Percentiles rank a stretch among this genome's conserved stretches.
Conservation (phyloP, 1,140 invertebrate species). For the Drosophila bipectinata region DNA sequence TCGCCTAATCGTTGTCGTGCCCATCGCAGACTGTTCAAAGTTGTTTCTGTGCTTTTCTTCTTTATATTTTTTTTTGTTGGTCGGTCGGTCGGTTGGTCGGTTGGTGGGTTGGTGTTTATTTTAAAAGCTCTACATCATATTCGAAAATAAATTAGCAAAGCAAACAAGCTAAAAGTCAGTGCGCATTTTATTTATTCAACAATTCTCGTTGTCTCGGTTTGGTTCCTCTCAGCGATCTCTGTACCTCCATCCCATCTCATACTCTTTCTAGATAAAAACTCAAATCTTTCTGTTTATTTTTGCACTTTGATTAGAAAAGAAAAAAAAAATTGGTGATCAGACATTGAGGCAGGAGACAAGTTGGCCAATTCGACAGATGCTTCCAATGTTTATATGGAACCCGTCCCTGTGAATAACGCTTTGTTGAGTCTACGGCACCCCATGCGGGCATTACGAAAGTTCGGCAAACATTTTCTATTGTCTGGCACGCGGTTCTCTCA, state of each 20-base stretch:
- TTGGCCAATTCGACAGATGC: slow-evolving; percentile 53
- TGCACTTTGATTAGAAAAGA: slow-evolving; percentile 65
- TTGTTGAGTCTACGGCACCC: slow-evolving; percentile 38
- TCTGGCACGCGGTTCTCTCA: slow-evolving; percentile 43
- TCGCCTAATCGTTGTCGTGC: slow-evolving; percentile 22
- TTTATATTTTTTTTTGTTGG: slow-evolving; percentile 37
- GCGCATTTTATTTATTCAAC: slow-evolving; percentile 63
- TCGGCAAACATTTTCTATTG: slow-evolving; percentile 55
- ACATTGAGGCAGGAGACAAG: slow-evolving; percentile 58
- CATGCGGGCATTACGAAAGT: slow-evolving; percentile 50
- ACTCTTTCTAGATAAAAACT: slow-evolving; percentile 44
- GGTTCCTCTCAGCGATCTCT: slow-evolving; percentile 1
- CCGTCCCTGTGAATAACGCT: slow-evolving; percentile 6
- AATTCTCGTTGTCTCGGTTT: slow-evolving; percentile 44
- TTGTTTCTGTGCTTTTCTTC: slow-evolving; percentile 18
- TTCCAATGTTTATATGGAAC: slow-evolving; percentile 64
- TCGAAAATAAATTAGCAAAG: slow-evolving; percentile 80
- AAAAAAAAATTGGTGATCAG: slow-evolving; percentile 56
- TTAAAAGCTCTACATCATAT: slow-evolving; percentile 81
- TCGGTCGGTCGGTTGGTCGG: neutral
- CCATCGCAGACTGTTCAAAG: slow-evolving; percentile 34
- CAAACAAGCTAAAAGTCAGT: slow-evolving; percentile 68
- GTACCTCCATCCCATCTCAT: slow-evolving; percentile 10
- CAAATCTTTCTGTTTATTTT: slow-evolving; percentile 72
- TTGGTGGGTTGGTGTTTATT: slow-evolving; percentile 55